Base-by-base conservation (phyloP, 2,113 vertebrate genomes). In the Phocoena sinus region DNA sequence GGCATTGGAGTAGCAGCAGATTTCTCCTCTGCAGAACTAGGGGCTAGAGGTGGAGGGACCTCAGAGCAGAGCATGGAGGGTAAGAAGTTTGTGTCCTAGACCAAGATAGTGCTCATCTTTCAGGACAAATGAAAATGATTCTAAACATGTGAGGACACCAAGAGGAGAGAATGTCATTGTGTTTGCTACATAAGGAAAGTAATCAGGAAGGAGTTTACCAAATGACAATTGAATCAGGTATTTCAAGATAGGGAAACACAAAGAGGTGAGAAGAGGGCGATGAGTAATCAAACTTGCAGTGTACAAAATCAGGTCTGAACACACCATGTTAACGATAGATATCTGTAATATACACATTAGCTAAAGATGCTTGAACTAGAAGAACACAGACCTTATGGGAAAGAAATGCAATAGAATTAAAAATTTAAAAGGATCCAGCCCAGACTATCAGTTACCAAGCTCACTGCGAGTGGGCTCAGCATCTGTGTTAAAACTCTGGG, bases 201-300 rank as follows among this genome's bases (percentile, higher is more conserved):
- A 50, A 47, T 53, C 10, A 3, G 4, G 33, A 62, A 58, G 21
- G n/a, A 5, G 5, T 28, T 63, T 12, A 1, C 26, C 56, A 31
- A 77, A 50, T 0, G 33, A 10, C 33, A 13, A 2, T 0, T 14
- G 58, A 65, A 10, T 18, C 38, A 13, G n/a, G 9, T 77, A 31
- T 58, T 83, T 58, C 41, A 38, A 56, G 21, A 9, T 0, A 15
- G 25, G 62, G 65, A 56, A 53, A 58, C 47, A 20, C 17, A 2
- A n/a, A 33, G n/a, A 17, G 31, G 8, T 8, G 20, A 5, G 41
- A 36, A 18, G 4, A 71, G n/a, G 18, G 14, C 1, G 23, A 4
- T 18, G 5, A 17, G 1, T 10, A 8, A 0, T 8, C 79, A 18
- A 6, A 14, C n/a, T 13, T 23, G 12, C 0, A 0, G 8, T 0